A percentile compares a stretch with the other conserved stretches of the same genome.
These are phyloP conservation scores for Poecilus cupreus DNA, from an alignment of 2,888 invertebrate species.

Conservation along the genomic window DNA sequence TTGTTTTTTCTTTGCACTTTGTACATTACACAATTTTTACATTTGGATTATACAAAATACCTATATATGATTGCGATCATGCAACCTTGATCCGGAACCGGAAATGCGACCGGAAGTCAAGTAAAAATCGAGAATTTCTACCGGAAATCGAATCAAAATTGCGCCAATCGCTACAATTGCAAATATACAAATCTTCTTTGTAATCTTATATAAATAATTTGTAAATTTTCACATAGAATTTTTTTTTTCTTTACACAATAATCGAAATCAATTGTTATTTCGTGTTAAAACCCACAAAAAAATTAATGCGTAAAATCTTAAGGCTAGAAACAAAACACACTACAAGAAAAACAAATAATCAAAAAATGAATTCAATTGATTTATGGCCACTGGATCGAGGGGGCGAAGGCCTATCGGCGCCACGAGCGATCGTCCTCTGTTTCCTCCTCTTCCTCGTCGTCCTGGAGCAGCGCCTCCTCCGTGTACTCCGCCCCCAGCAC, in stretches of 20 bases:
- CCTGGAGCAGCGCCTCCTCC: slow-evolving; percentile 84
- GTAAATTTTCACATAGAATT: slow-evolving; percentile 6
- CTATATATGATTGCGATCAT: neutral
- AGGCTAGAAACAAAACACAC: neutral
- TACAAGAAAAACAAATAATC: neutral
- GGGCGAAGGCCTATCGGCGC: slow-evolving; percentile 80
- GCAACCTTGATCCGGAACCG: neutral
- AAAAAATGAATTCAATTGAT: neutral
- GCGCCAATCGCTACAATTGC: neutral
- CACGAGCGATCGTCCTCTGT: slow-evolving; percentile 90
- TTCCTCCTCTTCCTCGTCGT: slow-evolving; percentile 91
- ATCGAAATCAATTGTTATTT: neutral
- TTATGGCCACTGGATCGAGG: neutral
- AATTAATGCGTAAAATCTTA: neutral
- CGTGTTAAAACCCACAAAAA: neutral
- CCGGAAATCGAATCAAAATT: neutral
- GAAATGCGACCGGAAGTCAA: too few relatives aligned
- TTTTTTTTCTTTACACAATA: neutral
- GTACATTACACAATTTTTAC: slow-evolving; percentile 38
- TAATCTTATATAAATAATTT: slow-evolving; percentile 29
- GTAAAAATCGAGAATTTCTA: neutral
- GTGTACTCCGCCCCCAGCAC: slow-evolving; percentile 70
- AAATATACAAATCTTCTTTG: slow-evolving; percentile 6
- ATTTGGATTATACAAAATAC: slow-evolving; percentile 45
- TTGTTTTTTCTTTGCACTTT: slow-evolving; percentile 25